These are phyloP conservation scores for Knipowitschia caucasica DNA, from an alignment of 2,797 vertebrate species.

Conservation along the genomic window DNA sequence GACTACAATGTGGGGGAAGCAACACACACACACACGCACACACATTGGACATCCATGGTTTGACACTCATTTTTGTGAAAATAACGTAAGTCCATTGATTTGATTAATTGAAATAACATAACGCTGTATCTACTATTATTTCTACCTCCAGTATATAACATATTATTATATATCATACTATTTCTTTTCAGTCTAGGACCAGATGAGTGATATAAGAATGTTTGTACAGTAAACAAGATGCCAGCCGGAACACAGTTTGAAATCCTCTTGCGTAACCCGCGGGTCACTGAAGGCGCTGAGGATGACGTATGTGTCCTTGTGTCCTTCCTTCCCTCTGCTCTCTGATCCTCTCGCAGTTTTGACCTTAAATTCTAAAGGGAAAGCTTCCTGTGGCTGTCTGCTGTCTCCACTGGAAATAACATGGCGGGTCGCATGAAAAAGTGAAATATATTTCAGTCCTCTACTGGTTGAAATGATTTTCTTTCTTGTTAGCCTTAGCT, in stretches of 20 bases:
- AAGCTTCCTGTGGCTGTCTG: constrained; percentile 45
- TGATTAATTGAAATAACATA: too few relatives aligned
- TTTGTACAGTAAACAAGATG: neutral
- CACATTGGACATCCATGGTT: too few relatives aligned
- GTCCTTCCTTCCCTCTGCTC: constrained; percentile 49
- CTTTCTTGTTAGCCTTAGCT: neutral
- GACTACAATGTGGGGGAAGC: too few relatives aligned
- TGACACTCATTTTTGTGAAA: too few relatives aligned
- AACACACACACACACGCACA: too few relatives aligned
- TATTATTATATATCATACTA: too few relatives aligned
- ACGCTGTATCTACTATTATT: too few relatives aligned
- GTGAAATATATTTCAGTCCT: neutral
- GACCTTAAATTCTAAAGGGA: constrained; percentile 59
- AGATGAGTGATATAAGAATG: neutral
- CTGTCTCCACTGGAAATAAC: constrained; percentile 47
- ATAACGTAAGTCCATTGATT: too few relatives aligned
- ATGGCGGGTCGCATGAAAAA: neutral
- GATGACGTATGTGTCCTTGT: constrained; percentile 47
- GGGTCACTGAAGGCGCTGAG: constrained; percentile 16
- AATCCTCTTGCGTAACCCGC: constrained; percentile 6
- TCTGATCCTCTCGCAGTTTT: constrained; percentile 43
- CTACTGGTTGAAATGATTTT: neutral
- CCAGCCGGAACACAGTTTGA: neutral
- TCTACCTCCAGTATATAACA: too few relatives aligned
- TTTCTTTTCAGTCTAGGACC: neutral